phyloP scores from a whole-genome alignment of 2,113 vertebrate genomes.

The Rynchops niger region DNA sequence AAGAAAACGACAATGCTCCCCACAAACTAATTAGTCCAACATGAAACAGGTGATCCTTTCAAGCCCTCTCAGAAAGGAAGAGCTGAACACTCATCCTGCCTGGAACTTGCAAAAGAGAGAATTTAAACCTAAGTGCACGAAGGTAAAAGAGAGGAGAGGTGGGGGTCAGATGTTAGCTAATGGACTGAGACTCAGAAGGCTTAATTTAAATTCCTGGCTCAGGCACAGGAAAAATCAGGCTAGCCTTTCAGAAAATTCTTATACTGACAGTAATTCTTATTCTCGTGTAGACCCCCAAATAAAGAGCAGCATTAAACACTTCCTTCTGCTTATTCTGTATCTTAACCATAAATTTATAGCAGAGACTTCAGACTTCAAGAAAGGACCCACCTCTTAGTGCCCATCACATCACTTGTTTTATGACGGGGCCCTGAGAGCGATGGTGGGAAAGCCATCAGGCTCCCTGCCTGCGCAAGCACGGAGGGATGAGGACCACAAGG shows the following conservation, averaged over 20 bases:
- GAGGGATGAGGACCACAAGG: not conserved
- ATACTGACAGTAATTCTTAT: not conserved
- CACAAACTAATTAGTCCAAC: not conserved
- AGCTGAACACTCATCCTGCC: not conserved
- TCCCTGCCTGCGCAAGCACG: not conserved
- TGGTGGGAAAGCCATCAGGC: not conserved
- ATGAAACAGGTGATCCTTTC: not conserved
- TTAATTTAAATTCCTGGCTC: constrained; percentile 25
- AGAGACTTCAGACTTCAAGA: not conserved
- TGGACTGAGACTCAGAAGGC: not conserved
- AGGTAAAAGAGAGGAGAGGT: not conserved
- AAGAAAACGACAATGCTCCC: not conserved
- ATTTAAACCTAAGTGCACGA: not conserved
- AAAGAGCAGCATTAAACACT: not conserved
- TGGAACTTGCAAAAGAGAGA: not conserved
- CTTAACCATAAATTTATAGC: not conserved
- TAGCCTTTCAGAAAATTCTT: constrained; percentile 33
- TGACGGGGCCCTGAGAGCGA: not conserved
- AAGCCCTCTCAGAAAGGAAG: not conserved
- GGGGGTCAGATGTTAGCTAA: not conserved
- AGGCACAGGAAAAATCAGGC: not conserved
- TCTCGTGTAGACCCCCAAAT: not conserved
- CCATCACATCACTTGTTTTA: not conserved
- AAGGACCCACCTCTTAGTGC: not conserved
- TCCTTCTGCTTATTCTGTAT: not conserved